These are phyloP conservation scores for Cyprinus carpio DNA, from an alignment of 2,113 vertebrate genomes.

Conservation along the genomic window DNA sequence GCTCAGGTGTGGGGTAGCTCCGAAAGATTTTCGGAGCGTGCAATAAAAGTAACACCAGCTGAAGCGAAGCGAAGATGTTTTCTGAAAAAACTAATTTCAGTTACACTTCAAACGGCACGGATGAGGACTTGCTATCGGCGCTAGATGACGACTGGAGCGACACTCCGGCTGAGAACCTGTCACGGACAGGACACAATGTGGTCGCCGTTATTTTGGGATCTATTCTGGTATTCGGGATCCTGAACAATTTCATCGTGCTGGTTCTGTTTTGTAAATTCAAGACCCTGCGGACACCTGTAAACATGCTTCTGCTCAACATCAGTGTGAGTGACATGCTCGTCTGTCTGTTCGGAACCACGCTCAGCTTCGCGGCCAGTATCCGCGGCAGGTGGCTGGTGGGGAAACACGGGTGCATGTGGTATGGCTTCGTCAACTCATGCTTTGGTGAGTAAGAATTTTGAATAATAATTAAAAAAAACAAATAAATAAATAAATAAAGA, in stretches of 20 bases:
- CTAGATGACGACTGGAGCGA: slow-evolving; percentile 54
- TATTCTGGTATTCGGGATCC: slow-evolving; percentile 72
- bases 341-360: slow-evolving; percentile 85
- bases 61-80: slow-evolving; percentile 38
- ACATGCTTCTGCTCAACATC: slow-evolving; percentile 89
- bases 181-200: slow-evolving; percentile 68
- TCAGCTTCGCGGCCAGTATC: slow-evolving; percentile 86
- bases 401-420: slow-evolving; percentile 83
- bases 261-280: slow-evolving; percentile 88
- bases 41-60: background rate
- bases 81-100: slow-evolving; percentile 39
- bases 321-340: slow-evolving; percentile 89
- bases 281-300: slow-evolving; percentile 84
- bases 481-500: background rate
- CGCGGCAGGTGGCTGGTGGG: slow-evolving; percentile 84
- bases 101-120: slow-evolving; percentile 50
- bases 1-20: slow-evolving; percentile 6
- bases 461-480: background rate
- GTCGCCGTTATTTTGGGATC: slow-evolving; percentile 76
- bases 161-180: slow-evolving; percentile 59
- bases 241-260: slow-evolving; percentile 86
- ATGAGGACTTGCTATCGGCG: slow-evolving; percentile 21
- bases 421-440: slow-evolving; percentile 91
- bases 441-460: slow-evolving; percentile 74
- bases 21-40: background rate